Conservation (phyloP, 2,888 invertebrate species). For the Lepidocyrtoides sp. region DNA sequence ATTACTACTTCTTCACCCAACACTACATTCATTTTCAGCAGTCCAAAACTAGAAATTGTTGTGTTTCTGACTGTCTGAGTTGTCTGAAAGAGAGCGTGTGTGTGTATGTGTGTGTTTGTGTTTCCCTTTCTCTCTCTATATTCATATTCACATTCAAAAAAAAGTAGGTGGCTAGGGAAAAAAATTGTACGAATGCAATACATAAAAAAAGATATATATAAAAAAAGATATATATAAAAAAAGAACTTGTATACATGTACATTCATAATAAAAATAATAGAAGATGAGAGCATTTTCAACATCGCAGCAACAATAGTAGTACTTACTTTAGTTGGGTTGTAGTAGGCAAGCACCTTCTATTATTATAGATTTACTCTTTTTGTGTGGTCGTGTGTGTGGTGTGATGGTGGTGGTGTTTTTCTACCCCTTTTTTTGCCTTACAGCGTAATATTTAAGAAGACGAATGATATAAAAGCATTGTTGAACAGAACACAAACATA, state of each 20-base stretch:
- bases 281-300: no score
- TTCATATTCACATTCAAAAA: constrained; percentile 35
- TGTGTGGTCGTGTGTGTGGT: constrained; percentile 32
- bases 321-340: background rate
- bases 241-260: background rate
- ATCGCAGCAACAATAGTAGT: background rate
- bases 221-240: background rate
- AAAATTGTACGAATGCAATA: constrained; percentile 46
- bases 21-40: constrained; percentile 3
- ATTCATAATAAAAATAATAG: no score
- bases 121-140: constrained; percentile 47
- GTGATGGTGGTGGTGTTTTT: background rate
- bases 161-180: constrained; percentile 48
- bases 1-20: constrained; percentile 11
- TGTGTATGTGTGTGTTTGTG: background rate
- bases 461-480: constrained; percentile 8
- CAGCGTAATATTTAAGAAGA: constrained; percentile 8
- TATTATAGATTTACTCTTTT: constrained; percentile 13
- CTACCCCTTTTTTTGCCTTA: constrained; percentile 17
- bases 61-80: background rate
- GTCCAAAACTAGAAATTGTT: constrained; percentile 55
- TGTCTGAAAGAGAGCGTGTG: background rate
- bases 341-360: no score
- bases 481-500: constrained; percentile 1
- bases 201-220: constrained; percentile 30